Conservation (phyloP, 2,113 vertebrate species). For the Callospermophilus lateralis region DNA sequence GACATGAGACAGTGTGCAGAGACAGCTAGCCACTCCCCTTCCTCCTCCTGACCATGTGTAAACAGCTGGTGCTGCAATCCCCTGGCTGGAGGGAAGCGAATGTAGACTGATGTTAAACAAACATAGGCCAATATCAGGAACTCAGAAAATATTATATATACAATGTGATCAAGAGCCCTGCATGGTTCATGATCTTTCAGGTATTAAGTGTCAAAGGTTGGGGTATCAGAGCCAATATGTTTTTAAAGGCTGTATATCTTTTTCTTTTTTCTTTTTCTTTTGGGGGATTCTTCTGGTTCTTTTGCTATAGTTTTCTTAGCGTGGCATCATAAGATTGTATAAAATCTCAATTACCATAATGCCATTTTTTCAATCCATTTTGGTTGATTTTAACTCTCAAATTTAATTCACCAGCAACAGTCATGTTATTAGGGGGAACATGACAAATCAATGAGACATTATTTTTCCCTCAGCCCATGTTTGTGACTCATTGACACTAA, state of each 20-base stretch:
- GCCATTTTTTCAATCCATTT: slow-evolving; percentile 74
- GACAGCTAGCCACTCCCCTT: slow-evolving; percentile 66
- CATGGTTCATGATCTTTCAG: background rate
- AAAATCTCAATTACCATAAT: background rate
- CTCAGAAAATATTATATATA: slow-evolving; percentile 54
- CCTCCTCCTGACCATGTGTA: slow-evolving; percentile 73
- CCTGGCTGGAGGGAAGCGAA: slow-evolving; percentile 74
- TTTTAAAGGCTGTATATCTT: background rate
- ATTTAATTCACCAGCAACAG: slow-evolving; percentile 80
- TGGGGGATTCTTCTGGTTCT: background rate
- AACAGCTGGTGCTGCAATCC: slow-evolving; percentile 82
- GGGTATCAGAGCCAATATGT: background rate
- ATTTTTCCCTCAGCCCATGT: slow-evolving; percentile 78
- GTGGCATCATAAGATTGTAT: background rate
- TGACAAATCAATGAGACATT: slow-evolving; percentile 79
- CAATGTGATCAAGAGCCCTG: background rate
- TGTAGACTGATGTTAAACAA: slow-evolving; percentile 77
- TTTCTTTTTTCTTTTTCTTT: background rate
- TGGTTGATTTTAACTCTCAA: slow-evolving; percentile 80
- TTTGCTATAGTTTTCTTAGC: background rate
- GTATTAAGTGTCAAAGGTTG: background rate
- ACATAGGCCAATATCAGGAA: slow-evolving; percentile 30
- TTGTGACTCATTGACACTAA: slow-evolving; percentile 77
- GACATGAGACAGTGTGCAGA: slow-evolving; percentile 82
- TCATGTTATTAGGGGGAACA: slow-evolving; percentile 76